These are phyloP conservation scores for Jaculus jaculus DNA, from an alignment of 2,113 vertebrate genomes.

Conservation along the genomic window DNA sequence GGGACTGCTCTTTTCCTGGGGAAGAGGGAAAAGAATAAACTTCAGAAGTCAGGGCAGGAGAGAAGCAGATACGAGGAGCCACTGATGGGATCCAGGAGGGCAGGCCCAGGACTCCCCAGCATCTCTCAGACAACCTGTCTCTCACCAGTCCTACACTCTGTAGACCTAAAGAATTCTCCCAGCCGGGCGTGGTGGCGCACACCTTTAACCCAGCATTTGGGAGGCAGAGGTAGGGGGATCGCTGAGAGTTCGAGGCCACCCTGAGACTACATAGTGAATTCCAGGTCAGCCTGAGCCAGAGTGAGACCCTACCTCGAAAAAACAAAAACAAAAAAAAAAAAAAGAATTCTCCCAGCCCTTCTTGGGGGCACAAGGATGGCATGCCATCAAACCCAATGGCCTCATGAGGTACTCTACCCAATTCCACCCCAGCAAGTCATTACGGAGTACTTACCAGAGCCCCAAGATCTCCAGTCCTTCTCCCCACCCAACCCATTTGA, in stretches of 20 bases:
- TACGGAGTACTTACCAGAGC: not conserved
- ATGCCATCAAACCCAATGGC: not conserved
- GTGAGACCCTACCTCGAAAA: too few relatives aligned
- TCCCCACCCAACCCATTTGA: not conserved
- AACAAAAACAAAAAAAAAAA: too few relatives aligned
- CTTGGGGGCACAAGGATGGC: not conserved
- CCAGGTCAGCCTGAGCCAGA: too few relatives aligned
- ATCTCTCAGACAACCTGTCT: accelerated
- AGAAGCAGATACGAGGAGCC: not conserved
- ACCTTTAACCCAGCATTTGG: too few relatives aligned
- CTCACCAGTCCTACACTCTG: not conserved
- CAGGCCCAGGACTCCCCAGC: not conserved
- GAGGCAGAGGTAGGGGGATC: too few relatives aligned
- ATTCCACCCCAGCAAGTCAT: not conserved
- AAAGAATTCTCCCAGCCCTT: not conserved
- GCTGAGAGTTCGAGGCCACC: too few relatives aligned
- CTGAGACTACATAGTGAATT: too few relatives aligned
- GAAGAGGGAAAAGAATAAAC: not conserved
- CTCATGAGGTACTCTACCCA: not conserved
- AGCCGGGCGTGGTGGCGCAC: too few relatives aligned
- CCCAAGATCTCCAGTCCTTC: not conserved
- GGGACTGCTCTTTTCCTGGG: not conserved
- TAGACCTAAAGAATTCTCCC: not conserved
- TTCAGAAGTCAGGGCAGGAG: not conserved
- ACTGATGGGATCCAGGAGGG: too few relatives aligned